Conservation (phyloP, 2,888 invertebrate genomes). For the Zhengitettix transpicula region DNA sequence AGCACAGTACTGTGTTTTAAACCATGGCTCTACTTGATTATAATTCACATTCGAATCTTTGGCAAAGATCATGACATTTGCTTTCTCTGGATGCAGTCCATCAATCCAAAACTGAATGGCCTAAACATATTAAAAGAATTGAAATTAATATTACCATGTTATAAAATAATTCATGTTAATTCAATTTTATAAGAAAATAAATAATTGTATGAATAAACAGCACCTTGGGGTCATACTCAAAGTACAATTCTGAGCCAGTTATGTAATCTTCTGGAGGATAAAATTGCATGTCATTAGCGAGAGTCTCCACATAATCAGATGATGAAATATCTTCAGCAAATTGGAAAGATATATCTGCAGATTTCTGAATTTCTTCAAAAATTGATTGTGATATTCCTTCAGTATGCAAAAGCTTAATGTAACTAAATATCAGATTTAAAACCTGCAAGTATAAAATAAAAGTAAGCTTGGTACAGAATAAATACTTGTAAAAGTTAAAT, state of each 20-base stretch:
- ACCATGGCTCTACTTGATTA: conserved; percentile 63
- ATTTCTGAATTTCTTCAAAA: conserved; percentile 53
- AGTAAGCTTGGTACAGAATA: not conserved
- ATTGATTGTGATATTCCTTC: conserved; percentile 51
- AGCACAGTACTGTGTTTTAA: conserved; percentile 57
- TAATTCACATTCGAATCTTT: conserved; percentile 34
- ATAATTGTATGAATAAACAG: not conserved
- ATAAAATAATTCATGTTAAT: not conserved
- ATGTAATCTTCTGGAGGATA: conserved; percentile 39
- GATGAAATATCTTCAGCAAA: conserved; percentile 55
- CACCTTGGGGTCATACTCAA: conserved; percentile 25
- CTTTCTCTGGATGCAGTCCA: conserved; percentile 42
- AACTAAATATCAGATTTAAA: conserved; percentile 59
- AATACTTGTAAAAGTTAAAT: too few species aligned
- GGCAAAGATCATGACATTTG: conserved; percentile 53
- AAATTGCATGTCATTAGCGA: conserved; percentile 64
- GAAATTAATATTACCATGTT: not conserved
- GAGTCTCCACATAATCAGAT: conserved; percentile 57
- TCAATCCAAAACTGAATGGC: conserved; percentile 41
- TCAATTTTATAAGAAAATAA: not conserved
- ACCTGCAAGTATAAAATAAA: conserved; percentile 32
- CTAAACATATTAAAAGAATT: conserved; percentile 21
- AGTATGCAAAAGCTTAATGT: conserved; percentile 51
- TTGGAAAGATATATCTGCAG: conserved; percentile 49
- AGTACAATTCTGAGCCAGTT: conserved; percentile 23